Conservation (phyloP, 2,113 vertebrate genomes). For the Nothobranchius kuhntae region DNA sequence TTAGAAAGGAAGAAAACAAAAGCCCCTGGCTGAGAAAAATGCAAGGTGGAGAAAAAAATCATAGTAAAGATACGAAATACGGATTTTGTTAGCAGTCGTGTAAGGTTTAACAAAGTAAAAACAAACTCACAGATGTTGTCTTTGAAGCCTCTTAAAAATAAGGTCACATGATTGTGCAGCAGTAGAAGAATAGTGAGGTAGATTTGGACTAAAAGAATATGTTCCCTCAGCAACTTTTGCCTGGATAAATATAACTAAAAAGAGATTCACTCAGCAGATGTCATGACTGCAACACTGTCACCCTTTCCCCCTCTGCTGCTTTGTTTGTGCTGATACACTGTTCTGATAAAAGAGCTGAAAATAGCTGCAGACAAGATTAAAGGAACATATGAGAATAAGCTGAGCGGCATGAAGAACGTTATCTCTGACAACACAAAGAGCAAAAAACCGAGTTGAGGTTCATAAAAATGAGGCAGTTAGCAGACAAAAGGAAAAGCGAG, state of each 20-base stretch:
- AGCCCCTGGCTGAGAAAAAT: not conserved
- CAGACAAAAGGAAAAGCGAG: constrained; percentile 29
- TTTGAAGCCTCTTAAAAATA: not conserved
- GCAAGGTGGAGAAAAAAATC: not conserved
- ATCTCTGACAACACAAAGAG: constrained; percentile 32
- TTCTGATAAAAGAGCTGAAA: constrained; percentile 49
- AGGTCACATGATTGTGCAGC: not conserved
- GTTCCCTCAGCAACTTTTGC: constrained; percentile 21
- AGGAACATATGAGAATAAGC: constrained; percentile 32
- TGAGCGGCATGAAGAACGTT: constrained; percentile 22
- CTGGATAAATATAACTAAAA: constrained; percentile 33
- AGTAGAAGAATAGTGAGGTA: not conserved
- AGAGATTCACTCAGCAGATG: constrained; percentile 39
- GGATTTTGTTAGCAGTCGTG: not conserved
- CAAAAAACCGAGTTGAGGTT: constrained; percentile 22
- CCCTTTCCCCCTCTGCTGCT: constrained; percentile 24
- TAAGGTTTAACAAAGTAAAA: not conserved
- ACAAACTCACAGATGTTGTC: not conserved
- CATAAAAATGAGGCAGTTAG: constrained; percentile 33
- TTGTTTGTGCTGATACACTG: constrained; percentile 26
- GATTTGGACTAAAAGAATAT: constrained; percentile 3
- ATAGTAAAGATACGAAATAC: not conserved
- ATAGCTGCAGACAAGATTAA: constrained; percentile 42
- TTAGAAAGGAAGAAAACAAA: not conserved
- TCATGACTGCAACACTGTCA: constrained; percentile 30